Evolutionary conservation across 1,140 invertebrate genomes (phyloP).

Genomic region (Drosophila burlai): DNA sequence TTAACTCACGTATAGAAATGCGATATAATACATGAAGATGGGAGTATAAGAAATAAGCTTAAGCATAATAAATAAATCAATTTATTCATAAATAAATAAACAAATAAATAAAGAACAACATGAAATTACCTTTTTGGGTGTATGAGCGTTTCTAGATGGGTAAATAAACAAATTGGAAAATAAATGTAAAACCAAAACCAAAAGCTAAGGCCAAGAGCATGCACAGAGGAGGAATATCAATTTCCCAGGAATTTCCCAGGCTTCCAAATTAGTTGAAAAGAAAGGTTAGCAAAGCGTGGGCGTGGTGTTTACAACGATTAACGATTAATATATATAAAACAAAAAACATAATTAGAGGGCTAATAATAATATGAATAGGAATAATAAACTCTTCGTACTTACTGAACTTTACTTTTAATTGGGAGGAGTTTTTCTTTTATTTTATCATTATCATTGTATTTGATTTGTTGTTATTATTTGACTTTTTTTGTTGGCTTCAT

Average conservation of each 20-base stretch:
- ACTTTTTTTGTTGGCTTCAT: constrained; percentile 37
- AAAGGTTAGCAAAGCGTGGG: constrained; percentile 38
- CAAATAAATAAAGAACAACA: constrained; percentile 1
- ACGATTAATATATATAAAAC: constrained; percentile 27
- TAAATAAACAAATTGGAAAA: constrained; percentile 23
- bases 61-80: constrained; percentile 3
- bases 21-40: background rate
- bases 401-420: constrained; percentile 74
- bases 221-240: too few relatives aligned
- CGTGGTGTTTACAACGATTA: constrained; percentile 30
- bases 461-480: constrained; percentile 26
- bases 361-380: constrained; percentile 41
- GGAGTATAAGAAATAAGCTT: constrained; percentile 1
- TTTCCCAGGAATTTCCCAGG: too few relatives aligned
- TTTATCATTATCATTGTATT: constrained; percentile 32
- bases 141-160: constrained; percentile 30
- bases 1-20: background rate
- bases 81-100: background rate
- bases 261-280: background rate
- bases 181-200: constrained; percentile 10
- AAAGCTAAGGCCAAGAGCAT: constrained; percentile 2
- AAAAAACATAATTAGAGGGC: constrained; percentile 38
- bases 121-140: constrained; percentile 24
- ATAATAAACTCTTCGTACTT: constrained; percentile 75
- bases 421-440: constrained; percentile 46